A percentile compares a stretch with the other conserved stretches of the same genome.
phyloP scores from a whole-genome alignment of 2,113 vertebrate species.

The Calcarius ornatus region DNA sequence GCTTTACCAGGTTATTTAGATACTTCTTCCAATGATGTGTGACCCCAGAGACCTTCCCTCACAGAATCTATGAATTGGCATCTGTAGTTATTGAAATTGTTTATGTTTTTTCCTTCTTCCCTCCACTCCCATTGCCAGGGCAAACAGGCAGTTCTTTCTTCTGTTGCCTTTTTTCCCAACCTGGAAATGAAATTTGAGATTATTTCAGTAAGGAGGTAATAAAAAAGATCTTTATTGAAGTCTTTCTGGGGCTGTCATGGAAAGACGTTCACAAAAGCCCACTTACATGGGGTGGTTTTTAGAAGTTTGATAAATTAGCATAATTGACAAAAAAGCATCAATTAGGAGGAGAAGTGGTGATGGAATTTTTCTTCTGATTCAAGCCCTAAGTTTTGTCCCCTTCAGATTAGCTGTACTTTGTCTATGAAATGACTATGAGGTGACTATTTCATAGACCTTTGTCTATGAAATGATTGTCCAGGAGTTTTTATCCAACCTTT shows the following conservation, averaged over 20 bases:
- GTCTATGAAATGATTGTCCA: not conserved
- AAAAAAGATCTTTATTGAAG: not conserved
- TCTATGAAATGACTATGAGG: not conserved
- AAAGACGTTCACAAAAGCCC: not conserved
- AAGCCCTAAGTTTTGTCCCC: not conserved
- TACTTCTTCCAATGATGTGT: fast-evolving
- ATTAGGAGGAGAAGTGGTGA: not conserved
- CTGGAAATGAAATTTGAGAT: not conserved
- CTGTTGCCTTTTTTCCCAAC: not conserved
- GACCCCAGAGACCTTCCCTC: not conserved
- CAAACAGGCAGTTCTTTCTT: not conserved
- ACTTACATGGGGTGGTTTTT: not conserved
- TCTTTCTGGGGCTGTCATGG: not conserved
- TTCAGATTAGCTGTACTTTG: not conserved
- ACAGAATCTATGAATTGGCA: fast-evolving
- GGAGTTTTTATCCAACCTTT: no score
- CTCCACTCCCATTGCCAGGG: not conserved
- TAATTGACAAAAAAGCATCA: not conserved
- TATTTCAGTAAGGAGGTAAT: not conserved
- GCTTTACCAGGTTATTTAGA: not conserved
- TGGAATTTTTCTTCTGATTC: not conserved
- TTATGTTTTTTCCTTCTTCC: not conserved
- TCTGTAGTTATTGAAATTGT: fast-evolving
- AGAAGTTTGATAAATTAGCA: not conserved
- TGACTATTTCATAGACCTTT: no score